Conservation (phyloP, 1,140 invertebrate genomes). For the Galendromus occidentalis region DNA sequence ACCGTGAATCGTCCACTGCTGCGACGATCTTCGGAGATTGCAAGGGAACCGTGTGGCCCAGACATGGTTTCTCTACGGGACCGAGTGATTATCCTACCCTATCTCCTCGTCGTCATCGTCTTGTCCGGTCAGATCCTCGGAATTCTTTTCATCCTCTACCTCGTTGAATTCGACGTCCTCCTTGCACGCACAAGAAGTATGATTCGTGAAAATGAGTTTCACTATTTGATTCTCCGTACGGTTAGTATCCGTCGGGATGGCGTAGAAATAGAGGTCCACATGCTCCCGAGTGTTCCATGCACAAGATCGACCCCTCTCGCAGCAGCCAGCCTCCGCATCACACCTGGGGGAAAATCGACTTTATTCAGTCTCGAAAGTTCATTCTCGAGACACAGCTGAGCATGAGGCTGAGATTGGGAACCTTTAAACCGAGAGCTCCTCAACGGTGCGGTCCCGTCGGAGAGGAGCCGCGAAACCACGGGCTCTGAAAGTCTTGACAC, state of each 20-base stretch:
- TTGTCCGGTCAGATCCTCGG: neutral
- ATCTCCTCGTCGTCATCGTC: neutral
- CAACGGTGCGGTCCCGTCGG: no score
- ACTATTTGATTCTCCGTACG: neutral
- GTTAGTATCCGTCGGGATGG: neutral
- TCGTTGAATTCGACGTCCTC: neutral
- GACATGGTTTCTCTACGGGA: neutral
- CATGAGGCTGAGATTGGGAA: no score
- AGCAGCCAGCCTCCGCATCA: neutral
- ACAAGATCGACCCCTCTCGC: neutral
- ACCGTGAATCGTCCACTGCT: neutral
- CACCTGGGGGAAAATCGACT: neutral
- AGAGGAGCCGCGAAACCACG: no score
- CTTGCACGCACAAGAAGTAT: neutral
- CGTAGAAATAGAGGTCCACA: neutral
- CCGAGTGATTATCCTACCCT: neutral
- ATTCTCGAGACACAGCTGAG: no score
- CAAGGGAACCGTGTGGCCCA: neutral
- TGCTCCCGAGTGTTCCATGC: neutral
- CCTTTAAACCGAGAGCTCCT: no score
- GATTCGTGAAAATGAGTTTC: neutral
- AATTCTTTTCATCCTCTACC: neutral
- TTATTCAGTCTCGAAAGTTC: neutral
- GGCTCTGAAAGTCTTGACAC: neutral
- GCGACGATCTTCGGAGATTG: neutral